phyloP scores from a whole-genome alignment of 2,113 vertebrate genomes.

The Platysternon megacephalum region DNA sequence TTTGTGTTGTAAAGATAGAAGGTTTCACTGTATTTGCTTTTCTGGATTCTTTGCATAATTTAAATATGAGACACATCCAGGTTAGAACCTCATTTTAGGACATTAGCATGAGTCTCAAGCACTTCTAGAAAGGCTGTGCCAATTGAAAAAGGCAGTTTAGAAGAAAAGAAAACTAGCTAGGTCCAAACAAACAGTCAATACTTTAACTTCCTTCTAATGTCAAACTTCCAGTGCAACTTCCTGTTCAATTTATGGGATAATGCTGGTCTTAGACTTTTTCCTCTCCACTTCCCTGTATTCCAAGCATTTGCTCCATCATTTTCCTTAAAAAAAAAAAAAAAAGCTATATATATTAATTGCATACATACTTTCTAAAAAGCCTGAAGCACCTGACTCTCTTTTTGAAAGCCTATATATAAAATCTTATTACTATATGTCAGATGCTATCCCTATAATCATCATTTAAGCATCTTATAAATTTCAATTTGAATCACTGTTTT shows the following conservation, averaged over 20 bases:
- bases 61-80: neutral
- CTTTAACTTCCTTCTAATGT: neutral
- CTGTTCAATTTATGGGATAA: neutral
- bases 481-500: conserved; percentile 4
- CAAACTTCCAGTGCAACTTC: neutral
- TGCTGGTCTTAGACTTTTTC: neutral
- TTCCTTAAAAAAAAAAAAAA: neutral
- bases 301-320: neutral
- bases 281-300: neutral
- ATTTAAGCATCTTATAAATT: conserved; percentile 1
- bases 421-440: neutral
- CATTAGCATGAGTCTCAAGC: neutral
- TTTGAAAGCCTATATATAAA: neutral
- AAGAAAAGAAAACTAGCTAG: neutral
- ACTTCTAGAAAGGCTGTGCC: neutral
- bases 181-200: neutral
- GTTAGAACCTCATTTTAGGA: neutral
- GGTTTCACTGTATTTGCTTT: neutral
- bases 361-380: neutral
- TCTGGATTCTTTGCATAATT: accelerated
- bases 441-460: neutral
- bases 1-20: neutral
- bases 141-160: neutral
- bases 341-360: neutral
- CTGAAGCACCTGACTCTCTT: neutral